Conservation (phyloP, 2,113 vertebrate genomes). For the Polypterus senegalus region DNA sequence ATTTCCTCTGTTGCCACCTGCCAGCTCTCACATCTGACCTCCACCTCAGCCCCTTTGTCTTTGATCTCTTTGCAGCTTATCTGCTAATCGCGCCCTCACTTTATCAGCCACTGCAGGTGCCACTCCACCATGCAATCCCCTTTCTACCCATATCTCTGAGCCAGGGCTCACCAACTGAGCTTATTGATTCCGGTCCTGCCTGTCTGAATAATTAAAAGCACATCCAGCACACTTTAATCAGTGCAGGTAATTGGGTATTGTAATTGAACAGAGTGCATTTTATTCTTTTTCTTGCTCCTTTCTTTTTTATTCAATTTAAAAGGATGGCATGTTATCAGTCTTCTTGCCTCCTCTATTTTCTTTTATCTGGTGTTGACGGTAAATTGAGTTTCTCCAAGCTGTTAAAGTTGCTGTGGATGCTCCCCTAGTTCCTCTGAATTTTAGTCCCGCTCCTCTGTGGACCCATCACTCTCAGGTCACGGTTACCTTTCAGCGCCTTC, state of each 20-base stretch:
- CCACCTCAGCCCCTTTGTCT: conserved; percentile 21
- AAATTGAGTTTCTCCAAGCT: no score
- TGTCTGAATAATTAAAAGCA: conserved; percentile 53
- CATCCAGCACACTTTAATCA: conserved; percentile 68
- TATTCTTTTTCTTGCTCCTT: not conserved
- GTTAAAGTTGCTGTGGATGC: no score
- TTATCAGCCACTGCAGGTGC: conserved; percentile 52
- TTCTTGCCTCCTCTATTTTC: not conserved
- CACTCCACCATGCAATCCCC: conserved; percentile 25
- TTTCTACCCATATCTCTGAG: conserved; percentile 11
- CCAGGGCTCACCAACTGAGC: conserved; percentile 17
- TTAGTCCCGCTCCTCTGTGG: no score
- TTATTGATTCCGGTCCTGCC: conserved; percentile 44
- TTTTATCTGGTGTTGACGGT: no score
- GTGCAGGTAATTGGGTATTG: conserved; percentile 67
- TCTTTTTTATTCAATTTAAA: not conserved
- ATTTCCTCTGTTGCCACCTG: no score
- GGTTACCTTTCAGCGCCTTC: no score
- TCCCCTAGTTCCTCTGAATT: no score
- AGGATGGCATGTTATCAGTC: not conserved
- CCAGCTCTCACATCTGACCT: not conserved
- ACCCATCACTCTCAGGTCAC: no score
- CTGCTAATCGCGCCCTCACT: conserved; percentile 36
- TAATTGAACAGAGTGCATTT: conserved; percentile 58
- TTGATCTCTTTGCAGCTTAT: conserved; percentile 41